Base-by-base conservation (phyloP, 2,797 vertebrate species). In the Peromyscus melanophrys region DNA sequence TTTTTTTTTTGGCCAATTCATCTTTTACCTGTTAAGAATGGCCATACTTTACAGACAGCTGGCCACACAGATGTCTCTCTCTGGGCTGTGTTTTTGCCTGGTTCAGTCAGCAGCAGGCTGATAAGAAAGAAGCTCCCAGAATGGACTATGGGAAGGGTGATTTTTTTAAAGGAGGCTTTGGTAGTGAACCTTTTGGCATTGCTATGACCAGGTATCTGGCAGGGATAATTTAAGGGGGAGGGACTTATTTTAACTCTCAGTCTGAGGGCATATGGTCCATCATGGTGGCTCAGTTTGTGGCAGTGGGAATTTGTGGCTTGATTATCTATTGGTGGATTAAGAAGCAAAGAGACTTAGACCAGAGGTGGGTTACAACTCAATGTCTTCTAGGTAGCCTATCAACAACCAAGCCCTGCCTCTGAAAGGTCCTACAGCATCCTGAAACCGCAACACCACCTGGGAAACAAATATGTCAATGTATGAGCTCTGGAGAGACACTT, bases 11-110 rank as follows among this genome's bases (percentile, higher is more conserved):
- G 16, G 17, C 67, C 78, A 91, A 75, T 34, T 89, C 9, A 10
- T 46, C 13, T 90, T 95, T 96, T 31, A 43, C 77, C 77, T 92
- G 57, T 75, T 71, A 75, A 55, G 31, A 84, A 81, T 27, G 25
- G 37, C 14, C 11, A 2, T 6, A 12, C 27, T 83, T 89, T 59
- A 57, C 4, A 46, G 73, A 82, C 69, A 27, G 23, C 63, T 80
- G 83, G 89, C 23, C 61, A 59, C 78, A 40, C 73, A 52, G 46
- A 83, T 29, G 13, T 34, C 85, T 84, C 25, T 83, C 49, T 95
- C 81, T 21, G 12, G 94, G 43, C 46, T 49, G 10, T 94, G 91
- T 55, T 90, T 40, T 85, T 37, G 46, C 69, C 92, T 80, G 40
- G 57, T 91, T 94, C 49, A 12, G 1, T 94, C 21, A 86, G 17